These are phyloP conservation scores for Hoplostethus atlanticus DNA, from an alignment of 2,797 vertebrate genomes.

Conservation along the genomic window DNA sequence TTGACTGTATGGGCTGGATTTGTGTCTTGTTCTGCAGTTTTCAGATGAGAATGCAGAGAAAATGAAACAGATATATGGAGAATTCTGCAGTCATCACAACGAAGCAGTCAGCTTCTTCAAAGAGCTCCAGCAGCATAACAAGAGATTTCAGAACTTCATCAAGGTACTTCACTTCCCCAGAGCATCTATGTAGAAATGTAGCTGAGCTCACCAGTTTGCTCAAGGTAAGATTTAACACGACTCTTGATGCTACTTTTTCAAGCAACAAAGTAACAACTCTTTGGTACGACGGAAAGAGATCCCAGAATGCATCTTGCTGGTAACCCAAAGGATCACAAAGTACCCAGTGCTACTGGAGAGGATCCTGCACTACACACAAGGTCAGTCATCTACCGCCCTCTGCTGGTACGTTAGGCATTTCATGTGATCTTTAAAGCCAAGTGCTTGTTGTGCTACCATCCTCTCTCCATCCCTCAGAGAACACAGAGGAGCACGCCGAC, in stretches of 20 bases:
- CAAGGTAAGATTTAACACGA: background rate
- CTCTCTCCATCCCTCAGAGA: constrained; percentile 79
- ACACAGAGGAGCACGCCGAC: constrained; percentile 89
- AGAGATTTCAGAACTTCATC: constrained; percentile 95
- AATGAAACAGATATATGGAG: constrained; percentile 94
- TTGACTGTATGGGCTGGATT: background rate
- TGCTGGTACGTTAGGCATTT: constrained; percentile 37
- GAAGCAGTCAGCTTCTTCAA: constrained; percentile 96
- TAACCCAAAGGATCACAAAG: constrained; percentile 97
- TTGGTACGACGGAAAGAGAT: constrained; percentile 92
- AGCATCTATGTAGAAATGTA: too few relatives aligned
- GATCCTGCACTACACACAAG: constrained; percentile 92
- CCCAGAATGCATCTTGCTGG: constrained; percentile 96
- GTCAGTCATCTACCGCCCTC: constrained; percentile 77
- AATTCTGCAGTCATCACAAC: constrained; percentile 96
- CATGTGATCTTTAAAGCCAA: background rate
- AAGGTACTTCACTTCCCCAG: constrained; percentile 82
- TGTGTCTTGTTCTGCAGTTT: constrained; percentile 85
- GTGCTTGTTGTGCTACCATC: background rate
- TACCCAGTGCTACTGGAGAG: constrained; percentile 97
- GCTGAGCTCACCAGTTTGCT: too few relatives aligned
- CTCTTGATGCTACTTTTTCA: constrained; percentile 35
- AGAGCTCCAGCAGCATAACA: constrained; percentile 94
- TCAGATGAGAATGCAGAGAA: constrained; percentile 92
- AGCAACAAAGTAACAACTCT: constrained; percentile 96